These are phyloP conservation scores for Sminthurinus aureus DNA, from an alignment of 2,888 invertebrate genomes.

Conservation along the genomic window DNA sequence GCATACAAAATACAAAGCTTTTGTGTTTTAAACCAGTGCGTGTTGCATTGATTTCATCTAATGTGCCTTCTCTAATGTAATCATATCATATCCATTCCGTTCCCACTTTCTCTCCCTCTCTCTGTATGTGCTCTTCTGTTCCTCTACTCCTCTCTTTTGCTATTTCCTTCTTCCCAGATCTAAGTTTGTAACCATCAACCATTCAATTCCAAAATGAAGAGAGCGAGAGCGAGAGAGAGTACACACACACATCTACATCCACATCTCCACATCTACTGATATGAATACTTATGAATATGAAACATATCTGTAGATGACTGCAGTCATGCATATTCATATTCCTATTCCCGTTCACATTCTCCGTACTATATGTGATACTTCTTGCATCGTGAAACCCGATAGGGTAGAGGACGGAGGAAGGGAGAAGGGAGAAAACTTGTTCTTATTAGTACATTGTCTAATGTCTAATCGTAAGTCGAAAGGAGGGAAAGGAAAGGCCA, in stretches of 20 bases:
- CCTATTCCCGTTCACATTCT: too few relatives aligned
- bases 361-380: too few relatives aligned
- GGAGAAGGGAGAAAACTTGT: not conserved
- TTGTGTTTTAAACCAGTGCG: conserved; percentile 35
- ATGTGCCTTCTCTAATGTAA: conserved; percentile 45
- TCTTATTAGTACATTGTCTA: not conserved
- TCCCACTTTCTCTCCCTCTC: too few relatives aligned
- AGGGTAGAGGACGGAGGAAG: not conserved
- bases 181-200: not conserved
- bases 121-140: too few relatives aligned
- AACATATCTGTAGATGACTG: not conserved
- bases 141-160: too few relatives aligned
- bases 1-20: conserved; percentile 29
- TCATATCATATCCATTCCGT: conserved; percentile 43
- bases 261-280: not conserved
- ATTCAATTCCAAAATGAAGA: not conserved
- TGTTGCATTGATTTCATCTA: conserved; percentile 47
- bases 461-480: not conserved
- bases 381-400: too few relatives aligned
- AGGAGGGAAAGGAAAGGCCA: not conserved
- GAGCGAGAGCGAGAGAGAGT: not conserved
- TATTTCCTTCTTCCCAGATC: not conserved
- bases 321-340: too few relatives aligned
- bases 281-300: not conserved
- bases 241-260: not conserved